Conservation (phyloP, 2,888 invertebrate species). For the Odontomyia ornata region DNA sequence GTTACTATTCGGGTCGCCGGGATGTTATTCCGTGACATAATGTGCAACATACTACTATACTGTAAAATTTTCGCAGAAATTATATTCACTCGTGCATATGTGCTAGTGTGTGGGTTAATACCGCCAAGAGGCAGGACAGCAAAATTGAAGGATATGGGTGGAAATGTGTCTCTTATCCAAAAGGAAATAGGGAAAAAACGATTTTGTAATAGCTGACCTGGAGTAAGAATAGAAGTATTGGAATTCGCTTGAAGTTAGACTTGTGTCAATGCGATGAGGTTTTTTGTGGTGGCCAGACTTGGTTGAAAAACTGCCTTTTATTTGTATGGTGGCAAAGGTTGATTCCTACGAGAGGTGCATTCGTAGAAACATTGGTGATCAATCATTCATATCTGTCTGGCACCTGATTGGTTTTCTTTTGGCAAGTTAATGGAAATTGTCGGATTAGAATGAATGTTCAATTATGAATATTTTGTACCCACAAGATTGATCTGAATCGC, state of each 20-base stretch:
- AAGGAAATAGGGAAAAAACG: slow-evolving; percentile 22
- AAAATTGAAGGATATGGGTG: slow-evolving; percentile 25
- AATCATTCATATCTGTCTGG: slow-evolving; percentile 30
- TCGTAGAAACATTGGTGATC: slow-evolving; percentile 31
- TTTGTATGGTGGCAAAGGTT: neutral
- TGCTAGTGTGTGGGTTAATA: neutral
- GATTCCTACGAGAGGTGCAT: neutral
- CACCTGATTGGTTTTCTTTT: slow-evolving; percentile 35
- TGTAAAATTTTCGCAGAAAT: neutral
- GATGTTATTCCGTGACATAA: neutral
- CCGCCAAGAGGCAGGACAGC: neutral
- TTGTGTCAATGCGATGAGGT: neutral
- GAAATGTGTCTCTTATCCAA: slow-evolving; percentile 33
- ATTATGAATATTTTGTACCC: too few species aligned
- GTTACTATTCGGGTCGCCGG: neutral
- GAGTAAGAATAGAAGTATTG: neutral
- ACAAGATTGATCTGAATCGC: too few species aligned
- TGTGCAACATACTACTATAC: neutral
- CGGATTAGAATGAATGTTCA: too few species aligned
- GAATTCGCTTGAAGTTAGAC: neutral
- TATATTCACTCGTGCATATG: neutral
- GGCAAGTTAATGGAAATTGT: slow-evolving; percentile 19
- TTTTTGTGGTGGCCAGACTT: neutral
- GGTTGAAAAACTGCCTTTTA: neutral
- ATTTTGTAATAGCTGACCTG: neutral